A percentile compares a stretch with the other conserved stretches of the same genome.
Conservation (phyloP, 2,797 vertebrate genomes). For the Spatula clypeata region DNA sequence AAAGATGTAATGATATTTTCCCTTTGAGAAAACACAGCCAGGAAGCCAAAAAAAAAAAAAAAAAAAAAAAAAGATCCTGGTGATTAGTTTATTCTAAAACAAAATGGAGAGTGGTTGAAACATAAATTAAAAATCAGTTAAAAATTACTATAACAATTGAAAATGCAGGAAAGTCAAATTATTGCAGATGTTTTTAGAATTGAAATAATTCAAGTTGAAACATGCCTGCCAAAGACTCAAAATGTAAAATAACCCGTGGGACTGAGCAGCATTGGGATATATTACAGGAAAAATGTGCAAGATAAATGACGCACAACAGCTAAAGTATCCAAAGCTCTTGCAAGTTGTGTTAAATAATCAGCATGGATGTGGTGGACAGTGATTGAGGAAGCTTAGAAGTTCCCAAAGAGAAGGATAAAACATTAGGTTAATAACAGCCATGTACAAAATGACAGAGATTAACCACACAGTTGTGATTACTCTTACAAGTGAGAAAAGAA, state of each 20-base stretch:
- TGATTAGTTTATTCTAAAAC: not conserved
- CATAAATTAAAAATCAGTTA: not conserved
- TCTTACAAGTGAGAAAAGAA: not conserved
- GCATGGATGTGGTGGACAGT: fast-evolving
- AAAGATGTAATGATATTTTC: not conserved
- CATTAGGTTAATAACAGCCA: not conserved
- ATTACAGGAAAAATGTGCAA: not conserved
- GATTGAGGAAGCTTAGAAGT: not conserved
- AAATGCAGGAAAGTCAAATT: not conserved
- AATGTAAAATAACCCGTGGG: not conserved
- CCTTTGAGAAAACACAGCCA: not conserved
- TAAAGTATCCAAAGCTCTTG: not conserved
- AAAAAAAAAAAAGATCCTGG: not conserved
- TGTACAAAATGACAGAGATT: not conserved
- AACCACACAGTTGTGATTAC: not conserved
- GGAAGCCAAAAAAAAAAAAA: not conserved
- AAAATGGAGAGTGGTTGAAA: not conserved
- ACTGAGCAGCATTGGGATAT: not conserved
- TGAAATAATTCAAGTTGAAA: not conserved
- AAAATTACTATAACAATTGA: not conserved
- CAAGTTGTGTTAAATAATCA: not conserved
- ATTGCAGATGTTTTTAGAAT: not conserved
- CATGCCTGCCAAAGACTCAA: not conserved
- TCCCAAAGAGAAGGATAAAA: not conserved
- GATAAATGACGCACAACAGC: not conserved